Percentiles rank a stretch among this genome's conserved stretches.
These are phyloP conservation scores for Ciconia boyciana DNA, from an alignment of 2,113 vertebrate species.

Conservation along the genomic window DNA sequence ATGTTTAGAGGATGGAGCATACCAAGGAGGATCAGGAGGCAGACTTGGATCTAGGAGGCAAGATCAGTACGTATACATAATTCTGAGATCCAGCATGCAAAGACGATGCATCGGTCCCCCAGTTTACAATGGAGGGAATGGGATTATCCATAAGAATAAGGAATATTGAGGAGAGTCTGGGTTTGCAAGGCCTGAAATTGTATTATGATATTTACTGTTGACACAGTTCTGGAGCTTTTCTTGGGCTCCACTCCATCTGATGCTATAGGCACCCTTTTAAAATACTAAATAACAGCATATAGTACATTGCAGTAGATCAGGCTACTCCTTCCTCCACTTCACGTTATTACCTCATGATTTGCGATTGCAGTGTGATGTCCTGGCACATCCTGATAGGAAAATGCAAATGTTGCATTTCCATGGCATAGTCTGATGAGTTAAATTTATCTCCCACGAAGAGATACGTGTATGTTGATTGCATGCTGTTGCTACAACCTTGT, in stretches of 20 bases:
- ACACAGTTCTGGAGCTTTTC: background rate
- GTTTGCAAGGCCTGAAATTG: background rate
- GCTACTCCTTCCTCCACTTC: background rate
- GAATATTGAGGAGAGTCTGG: background rate
- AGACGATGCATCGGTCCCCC: accelerated
- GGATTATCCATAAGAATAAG: background rate
- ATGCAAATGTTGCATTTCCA: conserved; percentile 11
- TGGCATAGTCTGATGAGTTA: background rate
- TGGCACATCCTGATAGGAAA: conserved; percentile 17
- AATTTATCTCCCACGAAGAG: background rate
- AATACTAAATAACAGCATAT: background rate
- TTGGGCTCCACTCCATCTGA: background rate
- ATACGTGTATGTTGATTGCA: background rate
- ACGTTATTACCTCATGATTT: background rate
- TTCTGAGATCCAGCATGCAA: background rate
- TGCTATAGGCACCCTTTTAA: background rate
- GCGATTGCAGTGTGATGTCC: background rate
- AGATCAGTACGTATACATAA: background rate
- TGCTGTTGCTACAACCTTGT: background rate
- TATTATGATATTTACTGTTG: background rate
- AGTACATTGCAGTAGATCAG: background rate
- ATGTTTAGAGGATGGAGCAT: background rate
- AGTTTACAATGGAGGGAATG: accelerated
- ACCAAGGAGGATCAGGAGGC: background rate
- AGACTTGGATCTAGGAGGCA: background rate